Base-by-base conservation (phyloP, 2,888 invertebrate species). In the Eretmocerus hayati region DNA sequence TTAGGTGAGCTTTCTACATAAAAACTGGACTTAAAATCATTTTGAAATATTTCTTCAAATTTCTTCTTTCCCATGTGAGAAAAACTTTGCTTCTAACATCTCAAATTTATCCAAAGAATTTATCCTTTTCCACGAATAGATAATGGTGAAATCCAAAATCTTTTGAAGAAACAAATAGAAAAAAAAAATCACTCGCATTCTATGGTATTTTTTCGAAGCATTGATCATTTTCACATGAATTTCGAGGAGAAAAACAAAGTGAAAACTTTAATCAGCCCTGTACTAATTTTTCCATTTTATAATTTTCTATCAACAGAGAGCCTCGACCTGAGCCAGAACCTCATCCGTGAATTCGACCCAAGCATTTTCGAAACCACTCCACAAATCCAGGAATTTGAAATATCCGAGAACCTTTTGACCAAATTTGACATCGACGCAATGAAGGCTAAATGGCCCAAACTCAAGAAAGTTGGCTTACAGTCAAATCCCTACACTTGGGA, bases 361-460 rank as follows among this genome's bases (percentile, higher is more conserved):
- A 33, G 40, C n/a, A 51, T 57, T 36, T 56, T 54, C 41, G 45
- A 46, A 2, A 50, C 43, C 11, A 50, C 46, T 4, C 57, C 56
- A 1, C 19, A 46, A 9, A 42, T 57, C 19, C 40, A 49, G 15
- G 41, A 39, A 13, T 47, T 57, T 19, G 50, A 53, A 22, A 42
- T 57, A 18, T 46, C 54, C 5, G 54, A 45, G n/a, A 57, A 57
- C 19, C 43, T 47, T 4, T 35, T 57, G 23, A 48, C 16, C 15
- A 42, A 35, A 33, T 43, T 57, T 30, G 54, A 52, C 42, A 38
- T 54, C n/a, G 48, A 47, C 3, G 21, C 42, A 11, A 42, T 54
- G 46, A 47, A 44, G 23, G n/a, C 11, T 33, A 53, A 48, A n/a
- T 53, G 53, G 53, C 50, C 53, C 5, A 53, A 50, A 13, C 39